These are phyloP conservation scores for Perizoma affinitatum DNA, from an alignment of 2,888 invertebrate genomes.

Conservation along the genomic window DNA sequence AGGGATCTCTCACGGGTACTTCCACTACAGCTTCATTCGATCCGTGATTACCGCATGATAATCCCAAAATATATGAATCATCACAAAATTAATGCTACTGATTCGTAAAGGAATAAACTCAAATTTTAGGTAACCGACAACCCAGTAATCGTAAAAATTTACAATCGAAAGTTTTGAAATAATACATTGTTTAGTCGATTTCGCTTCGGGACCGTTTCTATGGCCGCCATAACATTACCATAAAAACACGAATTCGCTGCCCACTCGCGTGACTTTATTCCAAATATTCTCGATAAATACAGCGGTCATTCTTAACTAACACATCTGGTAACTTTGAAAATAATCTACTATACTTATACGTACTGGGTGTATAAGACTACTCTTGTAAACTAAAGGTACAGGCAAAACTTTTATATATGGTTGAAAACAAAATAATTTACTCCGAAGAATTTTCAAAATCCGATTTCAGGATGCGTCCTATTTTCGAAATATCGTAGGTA, in stretches of 20 bases:
- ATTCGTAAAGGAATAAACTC: slow-evolving; percentile 33
- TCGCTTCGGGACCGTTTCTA: slow-evolving; percentile 56
- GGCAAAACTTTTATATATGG: too few species aligned
- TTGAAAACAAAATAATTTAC: too few species aligned
- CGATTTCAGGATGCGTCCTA: too few species aligned
- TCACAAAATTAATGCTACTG: slow-evolving; percentile 21
- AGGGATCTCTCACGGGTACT: too few species aligned
- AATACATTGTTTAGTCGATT: slow-evolving; percentile 59
- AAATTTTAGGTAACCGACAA: slow-evolving; percentile 30
- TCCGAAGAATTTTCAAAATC: too few species aligned
- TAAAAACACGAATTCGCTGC: slow-evolving; percentile 62
- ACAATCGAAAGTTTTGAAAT: slow-evolving; percentile 55
- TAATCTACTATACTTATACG: not conserved
- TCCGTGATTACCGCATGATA: too few species aligned
- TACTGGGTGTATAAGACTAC: too few species aligned
- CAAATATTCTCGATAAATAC: slow-evolving; percentile 67
- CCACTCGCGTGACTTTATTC: slow-evolving; percentile 69
- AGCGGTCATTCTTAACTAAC: slow-evolving; percentile 50
- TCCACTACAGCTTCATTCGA: too few species aligned
- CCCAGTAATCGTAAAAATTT: slow-evolving; percentile 46
- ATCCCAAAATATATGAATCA: too few species aligned
- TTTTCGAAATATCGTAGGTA: too few species aligned
- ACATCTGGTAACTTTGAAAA: slow-evolving; percentile 54
- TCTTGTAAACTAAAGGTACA: too few species aligned
- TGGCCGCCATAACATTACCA: slow-evolving; percentile 67